Conservation (phyloP, 2,113 vertebrate genomes). For the Tricholaema leucomelas region DNA sequence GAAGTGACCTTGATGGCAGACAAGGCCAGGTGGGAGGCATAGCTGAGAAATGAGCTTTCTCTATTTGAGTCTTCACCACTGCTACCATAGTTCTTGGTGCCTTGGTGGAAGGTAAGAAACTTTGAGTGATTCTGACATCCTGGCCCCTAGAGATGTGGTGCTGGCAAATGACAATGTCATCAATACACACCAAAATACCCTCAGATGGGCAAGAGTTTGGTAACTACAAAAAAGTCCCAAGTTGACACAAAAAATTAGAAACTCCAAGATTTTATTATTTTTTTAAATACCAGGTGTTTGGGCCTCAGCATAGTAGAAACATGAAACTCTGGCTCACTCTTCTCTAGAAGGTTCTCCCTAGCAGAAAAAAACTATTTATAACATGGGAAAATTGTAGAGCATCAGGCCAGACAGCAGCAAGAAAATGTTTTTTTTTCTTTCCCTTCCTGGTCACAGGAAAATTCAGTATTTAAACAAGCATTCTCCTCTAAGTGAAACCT, state of each 20-base stretch:
- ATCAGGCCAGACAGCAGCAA: background rate
- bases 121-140: background rate
- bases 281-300: background rate
- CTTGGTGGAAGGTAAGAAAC: background rate
- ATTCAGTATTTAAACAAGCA: background rate
- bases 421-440: background rate
- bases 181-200: background rate
- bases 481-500: background rate
- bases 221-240: background rate
- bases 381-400: background rate
- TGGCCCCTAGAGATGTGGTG: background rate
- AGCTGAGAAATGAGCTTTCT: background rate
- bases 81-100: background rate
- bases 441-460: background rate
- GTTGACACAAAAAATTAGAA: background rate
- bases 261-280: background rate
- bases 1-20: background rate
- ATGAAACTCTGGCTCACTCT: background rate
- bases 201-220: background rate
- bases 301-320: background rate
- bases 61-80: background rate
- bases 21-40: background rate
- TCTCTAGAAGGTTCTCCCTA: background rate
- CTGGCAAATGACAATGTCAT: background rate
- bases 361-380: background rate